phyloP scores from a whole-genome alignment of 1,140 invertebrate species.

The Maniola jurtina region DNA sequence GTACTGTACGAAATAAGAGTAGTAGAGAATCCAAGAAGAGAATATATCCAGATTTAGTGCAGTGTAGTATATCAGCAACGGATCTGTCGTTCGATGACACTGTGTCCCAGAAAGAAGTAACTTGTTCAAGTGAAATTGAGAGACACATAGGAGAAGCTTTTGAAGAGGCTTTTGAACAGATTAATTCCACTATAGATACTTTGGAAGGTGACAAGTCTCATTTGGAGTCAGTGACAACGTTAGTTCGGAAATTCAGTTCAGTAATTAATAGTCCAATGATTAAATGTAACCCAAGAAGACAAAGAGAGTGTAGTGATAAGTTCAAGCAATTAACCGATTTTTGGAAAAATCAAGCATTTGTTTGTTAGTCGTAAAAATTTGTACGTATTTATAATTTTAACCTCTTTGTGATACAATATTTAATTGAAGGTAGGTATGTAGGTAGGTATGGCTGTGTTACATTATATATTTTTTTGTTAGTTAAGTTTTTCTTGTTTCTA shows the following conservation, averaged over 20 bases:
- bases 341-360: slow-evolving; percentile 53
- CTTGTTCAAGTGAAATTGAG: slow-evolving; percentile 43
- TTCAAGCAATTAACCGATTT: slow-evolving; percentile 62
- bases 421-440: no score
- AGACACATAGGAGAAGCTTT: slow-evolving; percentile 62
- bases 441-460: no score
- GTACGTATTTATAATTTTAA: not conserved
- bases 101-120: slow-evolving; percentile 26
- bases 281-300: slow-evolving; percentile 45
- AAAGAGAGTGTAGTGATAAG: slow-evolving; percentile 49
- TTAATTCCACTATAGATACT: slow-evolving; percentile 42
- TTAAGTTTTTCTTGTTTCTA: no score
- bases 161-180: slow-evolving; percentile 55
- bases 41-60: slow-evolving; percentile 47
- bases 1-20: slow-evolving; percentile 34
- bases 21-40: slow-evolving; percentile 22
- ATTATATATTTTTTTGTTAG: no score
- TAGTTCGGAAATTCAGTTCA: slow-evolving; percentile 59
- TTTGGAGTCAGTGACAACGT: slow-evolving; percentile 54
- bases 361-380: slow-evolving; percentile 1
- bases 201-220: slow-evolving; percentile 42
- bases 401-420: no score
- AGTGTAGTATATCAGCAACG: slow-evolving; percentile 56
- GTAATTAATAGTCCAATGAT: slow-evolving; percentile 46
- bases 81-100: slow-evolving; percentile 66